Base-by-base conservation (phyloP, 2,888 invertebrate genomes). In the Saturnia japonica region DNA sequence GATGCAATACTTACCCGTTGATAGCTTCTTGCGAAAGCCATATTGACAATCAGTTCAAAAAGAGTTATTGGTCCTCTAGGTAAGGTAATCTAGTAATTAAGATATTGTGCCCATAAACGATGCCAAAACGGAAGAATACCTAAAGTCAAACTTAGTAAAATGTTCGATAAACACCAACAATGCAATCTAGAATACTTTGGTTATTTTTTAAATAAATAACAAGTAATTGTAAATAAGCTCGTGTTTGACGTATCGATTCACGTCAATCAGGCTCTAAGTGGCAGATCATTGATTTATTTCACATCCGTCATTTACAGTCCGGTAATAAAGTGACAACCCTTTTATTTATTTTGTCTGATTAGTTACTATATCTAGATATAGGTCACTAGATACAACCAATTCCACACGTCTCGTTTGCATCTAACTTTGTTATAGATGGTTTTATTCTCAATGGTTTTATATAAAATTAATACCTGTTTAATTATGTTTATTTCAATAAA, bases 201-300 rank as follows among this genome's bases (percentile, higher is more conserved):
- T 34, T 34, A 40, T 40, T 69, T 42, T 70, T 34, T 34, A 34
- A 34, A 51, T 67, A 54, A 40, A 34, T 40, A 54, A 70, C 66
- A 70, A 66, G 51, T 7, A 3, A 60, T 43, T 70, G 51, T 70
- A 67, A 54, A 34, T 54, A 54, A 70, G 60, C 51, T 51, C 47
- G 22, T 64, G 70, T 64, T 67, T 72, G 72, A 34, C 72, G 68
- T 66, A 70, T 40, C 47, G 28, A 70, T 70, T 72, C 74, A 74
- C 73, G 74, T 57, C 70, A 74, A 72, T 71, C 47, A n/a, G 71
- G 68, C 16, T 51, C 68, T 68, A 71, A 71, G 11, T 64, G 68
- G 54, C 14, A 19, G 19, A 68, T 68, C 68, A 68, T 45, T 68
- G 45, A 43, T 45, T 45, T 43, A 34, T 28, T 54, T 51, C 54